Evolutionary conservation across 2,888 invertebrate genomes (phyloP).

Genomic region (Sepioteuthis lessoniana): DNA sequence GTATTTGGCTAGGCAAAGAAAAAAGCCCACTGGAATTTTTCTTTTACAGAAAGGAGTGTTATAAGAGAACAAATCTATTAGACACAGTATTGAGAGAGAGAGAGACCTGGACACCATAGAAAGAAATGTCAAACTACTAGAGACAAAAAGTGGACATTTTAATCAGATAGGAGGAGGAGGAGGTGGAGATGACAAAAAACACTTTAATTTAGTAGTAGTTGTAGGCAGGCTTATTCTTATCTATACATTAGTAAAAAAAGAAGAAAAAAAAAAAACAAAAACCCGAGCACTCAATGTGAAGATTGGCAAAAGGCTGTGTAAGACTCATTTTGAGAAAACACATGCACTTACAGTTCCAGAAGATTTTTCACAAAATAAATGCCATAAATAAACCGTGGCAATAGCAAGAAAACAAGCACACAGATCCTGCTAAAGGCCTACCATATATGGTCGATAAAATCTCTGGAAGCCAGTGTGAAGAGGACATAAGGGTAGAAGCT

Average conservation of each 20-base stretch:
- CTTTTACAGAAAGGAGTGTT: background rate
- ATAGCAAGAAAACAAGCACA: constrained; percentile 39
- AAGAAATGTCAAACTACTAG: background rate
- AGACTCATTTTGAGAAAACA: background rate
- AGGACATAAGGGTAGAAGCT: constrained; percentile 40
- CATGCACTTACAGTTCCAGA: constrained; percentile 18
- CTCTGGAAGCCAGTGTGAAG: constrained; percentile 19
- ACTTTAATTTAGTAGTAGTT: background rate
- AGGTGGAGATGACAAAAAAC: background rate
- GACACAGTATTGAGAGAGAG: background rate
- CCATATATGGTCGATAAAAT: constrained; percentile 40
- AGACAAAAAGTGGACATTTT: background rate
- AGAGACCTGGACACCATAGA: no score
- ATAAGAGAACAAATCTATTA: background rate
- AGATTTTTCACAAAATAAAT: background rate
- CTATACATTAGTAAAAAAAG: background rate
- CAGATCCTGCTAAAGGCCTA: constrained; percentile 24
- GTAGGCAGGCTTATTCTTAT: constrained; percentile 16
- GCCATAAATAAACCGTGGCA: constrained; percentile 14
- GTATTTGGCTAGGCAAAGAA: background rate
- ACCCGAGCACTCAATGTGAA: background rate
- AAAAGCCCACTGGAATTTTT: background rate
- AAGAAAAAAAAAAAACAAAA: background rate
- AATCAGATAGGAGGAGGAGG: background rate
- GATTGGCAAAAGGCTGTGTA: background rate